Percentiles rank a stretch among this genome's conserved stretches.
Evolutionary conservation across 2,888 invertebrate genomes (phyloP).

Genomic region (Drosophila kuntzei): DNA sequence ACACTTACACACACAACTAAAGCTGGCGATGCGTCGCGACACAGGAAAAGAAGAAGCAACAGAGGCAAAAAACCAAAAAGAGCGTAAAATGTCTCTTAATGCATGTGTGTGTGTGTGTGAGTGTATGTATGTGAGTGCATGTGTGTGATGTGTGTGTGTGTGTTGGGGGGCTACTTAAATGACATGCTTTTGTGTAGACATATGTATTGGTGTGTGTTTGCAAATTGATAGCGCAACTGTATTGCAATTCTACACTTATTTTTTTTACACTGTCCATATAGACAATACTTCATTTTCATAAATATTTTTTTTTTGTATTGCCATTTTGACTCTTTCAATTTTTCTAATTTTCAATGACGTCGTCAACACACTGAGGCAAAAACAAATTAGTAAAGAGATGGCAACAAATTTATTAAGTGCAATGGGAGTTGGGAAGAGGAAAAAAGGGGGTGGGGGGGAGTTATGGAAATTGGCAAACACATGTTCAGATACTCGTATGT

Average conservation of each 20-base stretch:
- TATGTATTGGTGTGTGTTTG: conserved; percentile 19
- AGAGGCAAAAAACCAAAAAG: conserved; percentile 65
- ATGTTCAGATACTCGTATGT: conserved; percentile 31
- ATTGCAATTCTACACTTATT: conserved; percentile 10
- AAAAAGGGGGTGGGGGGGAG: not conserved
- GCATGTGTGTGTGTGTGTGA: conserved; percentile 39
- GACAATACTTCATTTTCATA: not conserved
- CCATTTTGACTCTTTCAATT: conserved; percentile 77
- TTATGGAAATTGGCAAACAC: conserved; percentile 4
- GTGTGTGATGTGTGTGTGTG: conserved; percentile 26
- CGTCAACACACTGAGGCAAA: conserved; percentile 58
- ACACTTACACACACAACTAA: conserved; percentile 26
- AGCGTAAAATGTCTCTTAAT: conserved; percentile 66
- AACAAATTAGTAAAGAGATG: conserved; percentile 63
- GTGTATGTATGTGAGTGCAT: conserved; percentile 43
- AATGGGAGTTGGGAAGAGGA: not conserved
- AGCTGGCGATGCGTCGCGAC: conserved; percentile 71
- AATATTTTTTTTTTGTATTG: conserved; percentile 40
- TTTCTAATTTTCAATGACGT: conserved; percentile 80
- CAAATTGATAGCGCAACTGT: conserved; percentile 69
- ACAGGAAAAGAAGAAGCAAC: conserved; percentile 64
- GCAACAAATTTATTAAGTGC: not conserved
- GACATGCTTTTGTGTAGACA: conserved; percentile 43
- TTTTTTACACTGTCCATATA: conserved; percentile 12
- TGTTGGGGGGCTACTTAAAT: conserved; percentile 72